Base-by-base conservation (phyloP, 1,140 invertebrate species). In the Oncopeltus fasciatus region DNA sequence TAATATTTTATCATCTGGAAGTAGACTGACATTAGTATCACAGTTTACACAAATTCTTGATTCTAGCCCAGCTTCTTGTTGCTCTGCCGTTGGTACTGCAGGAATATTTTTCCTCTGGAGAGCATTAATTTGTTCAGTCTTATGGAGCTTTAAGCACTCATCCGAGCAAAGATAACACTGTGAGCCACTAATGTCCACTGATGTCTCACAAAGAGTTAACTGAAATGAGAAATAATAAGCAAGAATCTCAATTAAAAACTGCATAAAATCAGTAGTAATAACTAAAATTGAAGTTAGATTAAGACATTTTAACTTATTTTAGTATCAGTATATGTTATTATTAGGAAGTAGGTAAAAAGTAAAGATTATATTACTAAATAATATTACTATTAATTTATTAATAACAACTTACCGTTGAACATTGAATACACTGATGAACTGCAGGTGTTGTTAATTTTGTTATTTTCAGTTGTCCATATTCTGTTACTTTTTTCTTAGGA, bases 1-100 rank as follows among this genome's bases (percentile, higher is more conserved):
- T 12, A 89, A 73, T 70, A 82, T 81, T 62, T 80, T 80, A 14
- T 85, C 83, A 26, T 82, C 78, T 21, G 67, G 70, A 2, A 68
- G 11, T 71, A 75, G 64, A 63, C 75, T 65, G 33, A 70, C 63
- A 31, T 67, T 66, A 33, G 70, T 63, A 31, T 67, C 66, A 71
- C 83, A 84, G 62, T 80, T 74, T 1, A 72, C 73, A 70, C 83
- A 84, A 21, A 74, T 75, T 16, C 80, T 53, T 11, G 27, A 16
- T 28, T 38, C 43, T n/a, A 11, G 12, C 16, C 12, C 12, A 28
- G n/a, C 29, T 56, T 56, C 29, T 51, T 51, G 21, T 33, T 33
- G 9, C 4, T 24, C 31, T 4, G 1, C 24, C n/a, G n/a, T n/a
- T 43, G 18, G 20, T 27, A 56, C 14, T 29, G 12, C 24, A 2